Conservation (phyloP, 2,797 vertebrate species). For the Melanotaenia trifasciata region DNA sequence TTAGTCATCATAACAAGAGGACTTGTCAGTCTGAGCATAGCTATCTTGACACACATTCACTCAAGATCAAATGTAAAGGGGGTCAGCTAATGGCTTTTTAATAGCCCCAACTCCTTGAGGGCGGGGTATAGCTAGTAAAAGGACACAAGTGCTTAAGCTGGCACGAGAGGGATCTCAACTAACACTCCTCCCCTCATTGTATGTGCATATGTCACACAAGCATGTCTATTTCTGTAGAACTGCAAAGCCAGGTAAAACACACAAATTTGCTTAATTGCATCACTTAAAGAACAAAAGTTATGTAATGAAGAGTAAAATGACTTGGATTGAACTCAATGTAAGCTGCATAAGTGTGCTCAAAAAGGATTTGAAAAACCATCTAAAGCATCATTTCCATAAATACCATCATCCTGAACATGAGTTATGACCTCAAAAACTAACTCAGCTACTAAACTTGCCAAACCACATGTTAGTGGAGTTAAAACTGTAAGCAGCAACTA, state of each 20-base stretch:
- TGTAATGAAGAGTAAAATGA: conserved; percentile 21
- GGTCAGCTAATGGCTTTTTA: conserved; percentile 93
- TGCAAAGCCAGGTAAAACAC: conserved; percentile 6
- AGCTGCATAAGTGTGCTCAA: conserved; percentile 14
- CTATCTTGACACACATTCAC: conserved; percentile 68
- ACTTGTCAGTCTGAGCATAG: conserved; percentile 43
- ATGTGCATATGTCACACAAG: conserved; percentile 16
- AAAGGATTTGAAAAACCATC: neutral
- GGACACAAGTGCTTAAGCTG: conserved; percentile 75
- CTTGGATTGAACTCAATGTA: conserved; percentile 17
- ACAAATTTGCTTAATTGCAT: conserved; percentile 27
- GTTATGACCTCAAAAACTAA: conserved; percentile 36
- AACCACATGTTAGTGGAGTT: conserved; percentile 30
- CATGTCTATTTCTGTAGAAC: neutral
- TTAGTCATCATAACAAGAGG: conserved; percentile 43
- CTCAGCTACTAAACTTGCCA: conserved; percentile 32
- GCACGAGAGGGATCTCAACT: conserved; percentile 51
- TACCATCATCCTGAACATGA: conserved; percentile 34
- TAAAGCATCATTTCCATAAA: conserved; percentile 34
- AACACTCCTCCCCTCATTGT: conserved; percentile 43
- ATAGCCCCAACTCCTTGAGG: conserved; percentile 85
- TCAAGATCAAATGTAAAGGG: conserved; percentile 81
- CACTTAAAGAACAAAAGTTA: conserved; percentile 24
- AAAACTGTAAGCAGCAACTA: conserved; percentile 38
- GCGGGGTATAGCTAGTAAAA: conserved; percentile 83